Evolutionary conservation across 2,113 vertebrate genomes (phyloP), one percentile per base, ranked within the genome.

Genomic region (Pedionomus torquatus): DNA sequence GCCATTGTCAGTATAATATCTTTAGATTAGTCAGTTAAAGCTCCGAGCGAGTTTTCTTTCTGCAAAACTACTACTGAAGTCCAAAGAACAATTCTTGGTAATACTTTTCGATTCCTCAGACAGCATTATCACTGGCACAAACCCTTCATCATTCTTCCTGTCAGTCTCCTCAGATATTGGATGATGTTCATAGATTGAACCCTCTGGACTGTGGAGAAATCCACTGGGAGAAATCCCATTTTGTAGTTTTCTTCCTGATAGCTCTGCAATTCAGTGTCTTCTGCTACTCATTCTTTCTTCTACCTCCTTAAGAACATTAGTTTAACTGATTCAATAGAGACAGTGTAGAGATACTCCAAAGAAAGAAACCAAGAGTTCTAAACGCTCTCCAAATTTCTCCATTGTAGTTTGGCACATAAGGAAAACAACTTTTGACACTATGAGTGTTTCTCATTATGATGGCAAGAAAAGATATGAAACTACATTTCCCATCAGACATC

Each of bases 291-390:
- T 54, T 80, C 44, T 46, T 66, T 52, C 39, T 54, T 80, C 54
- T 55, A 4, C 13, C 35, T 81, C 41, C 58, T 94, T 54, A 60
- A 77, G 41, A 91, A 68, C 23, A 63, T 63, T 33, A 5, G 3
- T 46, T 86, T 93, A 66, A 68, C 28, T 78, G 15, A 55, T 82
- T 79, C 64, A 83, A 77, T 60, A 95, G 35, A 90, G 78, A 14
- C 54, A 69, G 18, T 23, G 13, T 63, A 92, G 78, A 33, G 75
- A 71, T 43, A 64, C 23, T 65, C 39, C 76, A 84, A 75, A 91
- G 83, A 72, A 83, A 68, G 52, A 88, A 96, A 55, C 57, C 93
- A 96, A 95, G 71, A 95, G 83, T 65, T 81, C 26, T 66, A 75
- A 54, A 87, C 68, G 18, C 86, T 35, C 89, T 79, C 51, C 25